phyloP scores from a whole-genome alignment of 1,140 invertebrate genomes.

The Xylocopa sonorina region DNA sequence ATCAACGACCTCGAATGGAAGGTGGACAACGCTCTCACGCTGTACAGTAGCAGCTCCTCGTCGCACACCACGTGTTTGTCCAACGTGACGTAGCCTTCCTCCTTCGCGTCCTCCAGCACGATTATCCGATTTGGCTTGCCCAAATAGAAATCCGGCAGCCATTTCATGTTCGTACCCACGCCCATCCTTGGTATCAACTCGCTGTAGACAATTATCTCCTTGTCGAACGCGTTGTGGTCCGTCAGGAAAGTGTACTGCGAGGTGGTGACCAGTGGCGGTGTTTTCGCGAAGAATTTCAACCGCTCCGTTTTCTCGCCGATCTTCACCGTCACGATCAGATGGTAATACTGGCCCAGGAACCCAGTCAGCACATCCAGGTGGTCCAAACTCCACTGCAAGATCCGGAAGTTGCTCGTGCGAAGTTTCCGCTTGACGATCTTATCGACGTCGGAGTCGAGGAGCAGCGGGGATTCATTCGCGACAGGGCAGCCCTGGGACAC shows the following conservation, averaged over 20 bases:
- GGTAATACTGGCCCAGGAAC: conserved; percentile 60
- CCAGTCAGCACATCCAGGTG: conserved; percentile 37
- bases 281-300: conserved; percentile 81
- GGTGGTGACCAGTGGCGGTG: conserved; percentile 73
- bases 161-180: conserved; percentile 60
- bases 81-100: conserved; percentile 79
- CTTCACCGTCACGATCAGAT: conserved; percentile 30
- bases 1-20: conserved; percentile 84
- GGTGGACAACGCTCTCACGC: conserved; percentile 81
- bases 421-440: conserved; percentile 55
- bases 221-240: conserved; percentile 80
- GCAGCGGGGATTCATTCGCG: neutral
- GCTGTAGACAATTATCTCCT: conserved; percentile 81
- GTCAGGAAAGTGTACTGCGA: conserved; percentile 76
- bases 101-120: conserved; percentile 80
- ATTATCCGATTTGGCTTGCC: conserved; percentile 77
- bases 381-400: conserved; percentile 56
- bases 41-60: conserved; percentile 79
- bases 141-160: conserved; percentile 79
- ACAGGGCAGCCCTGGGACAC: neutral
- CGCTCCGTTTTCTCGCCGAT: conserved; percentile 38
- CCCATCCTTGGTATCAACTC: conserved; percentile 77
- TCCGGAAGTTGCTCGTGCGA: conserved; percentile 26
- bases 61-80: conserved; percentile 81
- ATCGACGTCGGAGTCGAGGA: conserved; percentile 51